phyloP scores from a whole-genome alignment of 2,888 invertebrate genomes.

The Anagyrus pseudococci region DNA sequence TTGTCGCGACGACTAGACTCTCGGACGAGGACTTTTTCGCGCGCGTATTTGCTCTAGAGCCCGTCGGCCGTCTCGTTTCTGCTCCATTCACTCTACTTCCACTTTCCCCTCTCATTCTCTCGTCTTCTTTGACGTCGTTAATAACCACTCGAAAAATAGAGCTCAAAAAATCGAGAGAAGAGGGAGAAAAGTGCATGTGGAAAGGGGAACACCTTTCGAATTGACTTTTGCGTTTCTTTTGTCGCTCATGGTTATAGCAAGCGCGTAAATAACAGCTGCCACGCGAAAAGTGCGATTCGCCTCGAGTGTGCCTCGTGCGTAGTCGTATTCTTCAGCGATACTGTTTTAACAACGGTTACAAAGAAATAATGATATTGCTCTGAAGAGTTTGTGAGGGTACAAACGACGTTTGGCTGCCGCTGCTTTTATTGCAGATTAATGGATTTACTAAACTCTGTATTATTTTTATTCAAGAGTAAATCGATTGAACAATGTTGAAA shows the following conservation, averaged over 20 bases:
- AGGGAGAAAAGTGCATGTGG: neutral
- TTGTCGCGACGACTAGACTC: conserved; percentile 2
- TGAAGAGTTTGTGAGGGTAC: too few relatives aligned
- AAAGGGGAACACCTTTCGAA: conserved; percentile 11
- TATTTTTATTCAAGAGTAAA: too few relatives aligned
- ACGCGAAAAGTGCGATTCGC: conserved; percentile 14
- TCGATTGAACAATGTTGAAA: too few relatives aligned
- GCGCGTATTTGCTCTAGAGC: conserved; percentile 5
- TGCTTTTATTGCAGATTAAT: too few relatives aligned
- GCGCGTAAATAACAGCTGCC: neutral
- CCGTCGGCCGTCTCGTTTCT: neutral
- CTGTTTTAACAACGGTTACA: too few relatives aligned
- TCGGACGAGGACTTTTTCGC: neutral
- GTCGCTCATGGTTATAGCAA: neutral
- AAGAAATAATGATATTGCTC: too few relatives aligned
- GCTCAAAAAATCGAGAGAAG: neutral
- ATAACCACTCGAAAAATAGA: conserved; percentile 34
- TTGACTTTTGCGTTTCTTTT: conserved; percentile 11
- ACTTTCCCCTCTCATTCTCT: neutral
- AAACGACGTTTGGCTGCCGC: too few relatives aligned
- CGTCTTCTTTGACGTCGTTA: conserved; percentile 17
- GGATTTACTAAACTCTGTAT: too few relatives aligned
- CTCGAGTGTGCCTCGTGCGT: too few relatives aligned
- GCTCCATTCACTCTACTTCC: conserved; percentile 3
- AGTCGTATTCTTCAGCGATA: too few relatives aligned